phyloP scores from a whole-genome alignment of 2,113 vertebrate genomes.

The Numida meleagris region DNA sequence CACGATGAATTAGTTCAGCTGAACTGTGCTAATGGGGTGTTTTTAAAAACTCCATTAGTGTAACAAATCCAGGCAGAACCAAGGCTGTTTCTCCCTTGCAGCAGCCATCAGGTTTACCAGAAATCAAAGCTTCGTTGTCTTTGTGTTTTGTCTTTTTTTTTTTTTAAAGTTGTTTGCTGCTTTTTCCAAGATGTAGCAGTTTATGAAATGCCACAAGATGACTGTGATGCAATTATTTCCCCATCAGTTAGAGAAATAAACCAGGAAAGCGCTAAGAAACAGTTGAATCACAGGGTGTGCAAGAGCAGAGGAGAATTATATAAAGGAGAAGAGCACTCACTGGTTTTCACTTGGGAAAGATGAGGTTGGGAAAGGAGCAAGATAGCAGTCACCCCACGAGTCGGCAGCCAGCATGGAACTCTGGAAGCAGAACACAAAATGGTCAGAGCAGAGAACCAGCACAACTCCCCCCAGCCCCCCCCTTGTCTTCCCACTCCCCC shows the following conservation, averaged over 20 bases:
- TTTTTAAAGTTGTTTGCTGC: not conserved
- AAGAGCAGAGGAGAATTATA: not conserved
- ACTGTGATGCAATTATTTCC: slow-evolving; percentile 55
- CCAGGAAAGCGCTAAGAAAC: slow-evolving; percentile 39
- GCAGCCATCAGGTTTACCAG: not conserved
- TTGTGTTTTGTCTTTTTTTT: not conserved
- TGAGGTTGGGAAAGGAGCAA: slow-evolving; percentile 48
- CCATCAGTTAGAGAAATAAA: slow-evolving; percentile 44
- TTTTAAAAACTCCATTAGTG: not conserved
- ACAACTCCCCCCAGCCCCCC: not conserved
- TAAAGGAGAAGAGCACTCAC: slow-evolving; percentile 71
- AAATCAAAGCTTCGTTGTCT: not conserved
- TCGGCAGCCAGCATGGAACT: slow-evolving; percentile 59
- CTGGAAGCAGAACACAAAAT: slow-evolving; percentile 67
- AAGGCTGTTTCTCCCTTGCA: not conserved
- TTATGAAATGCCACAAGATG: slow-evolving; percentile 36
- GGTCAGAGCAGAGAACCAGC: not conserved
- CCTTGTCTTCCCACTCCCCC: not conserved
- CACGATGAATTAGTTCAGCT: not conserved
- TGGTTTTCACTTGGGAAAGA: slow-evolving; percentile 75
- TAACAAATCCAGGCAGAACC: not conserved
- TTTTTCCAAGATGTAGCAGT: slow-evolving; percentile 17
- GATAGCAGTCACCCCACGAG: slow-evolving; percentile 66
- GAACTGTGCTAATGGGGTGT: not conserved
- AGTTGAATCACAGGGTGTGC: not conserved